Evolutionary conservation across 1,140 invertebrate genomes (phyloP).

Genomic region (Micrasema minimum): DNA sequence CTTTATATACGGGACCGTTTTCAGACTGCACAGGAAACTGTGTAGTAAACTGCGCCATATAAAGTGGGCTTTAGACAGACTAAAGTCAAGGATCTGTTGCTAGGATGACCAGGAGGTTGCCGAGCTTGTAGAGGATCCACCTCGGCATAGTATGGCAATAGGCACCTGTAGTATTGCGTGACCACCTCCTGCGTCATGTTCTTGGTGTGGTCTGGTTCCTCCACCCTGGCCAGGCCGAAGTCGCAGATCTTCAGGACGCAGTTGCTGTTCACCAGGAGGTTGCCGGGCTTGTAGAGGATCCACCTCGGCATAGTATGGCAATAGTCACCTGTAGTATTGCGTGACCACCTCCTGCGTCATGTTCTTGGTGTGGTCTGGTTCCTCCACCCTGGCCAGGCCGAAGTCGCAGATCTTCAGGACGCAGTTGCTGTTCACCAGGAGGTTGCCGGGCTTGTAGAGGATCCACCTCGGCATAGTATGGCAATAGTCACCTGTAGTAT

Average conservation of each 20-base stretch:
- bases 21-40: too few relatives aligned
- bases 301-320: too few relatives aligned
- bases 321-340: constrained; percentile 94
- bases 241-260: constrained; percentile 99
- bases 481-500: constrained; percentile 80
- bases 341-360: constrained; percentile 99
- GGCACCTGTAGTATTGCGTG: constrained; percentile 94
- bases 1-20: too few relatives aligned
- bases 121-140: too few relatives aligned
- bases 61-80: too few relatives aligned
- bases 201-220: constrained; percentile 90
- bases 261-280: constrained; percentile 97
- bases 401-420: constrained; percentile 99
- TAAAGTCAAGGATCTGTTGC: constrained; percentile 99
- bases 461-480: too few relatives aligned
- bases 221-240: constrained; percentile 87
- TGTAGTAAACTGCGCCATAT: too few relatives aligned
- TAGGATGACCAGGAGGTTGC: constrained; percentile 96
- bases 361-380: constrained; percentile 89
- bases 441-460: constrained; percentile 97
- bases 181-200: constrained; percentile 99
- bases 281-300: constrained; percentile 98
- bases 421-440: constrained; percentile 98
- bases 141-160: too few relatives aligned
- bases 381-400: constrained; percentile 86